phyloP scores from a whole-genome alignment of 1,140 invertebrate species.

The Physella acuta region DNA sequence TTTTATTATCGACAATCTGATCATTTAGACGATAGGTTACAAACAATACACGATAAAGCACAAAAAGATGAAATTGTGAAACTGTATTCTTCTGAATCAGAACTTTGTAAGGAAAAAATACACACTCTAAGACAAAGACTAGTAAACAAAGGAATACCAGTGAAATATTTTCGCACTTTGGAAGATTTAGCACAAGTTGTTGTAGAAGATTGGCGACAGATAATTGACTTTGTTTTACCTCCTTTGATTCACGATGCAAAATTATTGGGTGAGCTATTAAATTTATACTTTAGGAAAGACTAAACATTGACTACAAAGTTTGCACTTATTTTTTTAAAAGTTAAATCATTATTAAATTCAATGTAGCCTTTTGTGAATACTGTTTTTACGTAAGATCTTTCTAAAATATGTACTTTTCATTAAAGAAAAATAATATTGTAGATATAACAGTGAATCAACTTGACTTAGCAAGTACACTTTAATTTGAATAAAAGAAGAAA shows the following conservation, averaged over 20 bases:
- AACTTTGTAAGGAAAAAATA: conserved; percentile 49
- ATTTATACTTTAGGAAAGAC: too few species aligned
- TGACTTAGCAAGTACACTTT: neutral
- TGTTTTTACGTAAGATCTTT: too few species aligned
- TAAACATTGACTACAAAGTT: too few species aligned
- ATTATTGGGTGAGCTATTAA: too few species aligned
- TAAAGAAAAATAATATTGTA: neutral
- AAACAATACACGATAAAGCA: neutral
- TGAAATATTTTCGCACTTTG: conserved; percentile 52
- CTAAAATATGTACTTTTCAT: too few species aligned
- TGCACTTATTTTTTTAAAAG: too few species aligned
- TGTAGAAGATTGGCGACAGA: conserved; percentile 49
- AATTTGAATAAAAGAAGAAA: too few species aligned
- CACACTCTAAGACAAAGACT: conserved; percentile 52
- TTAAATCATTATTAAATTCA: too few species aligned
- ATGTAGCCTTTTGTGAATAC: too few species aligned
- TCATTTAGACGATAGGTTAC: conserved; percentile 46
- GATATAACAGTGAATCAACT: neutral
- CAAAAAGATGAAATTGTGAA: neutral
- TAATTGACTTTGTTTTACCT: conserved; percentile 52
- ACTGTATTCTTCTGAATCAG: conserved; percentile 39
- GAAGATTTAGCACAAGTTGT: conserved; percentile 51
- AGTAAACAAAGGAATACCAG: conserved; percentile 54
- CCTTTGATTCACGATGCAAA: conserved; percentile 30
- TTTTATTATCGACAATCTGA: conserved; percentile 57